Base-by-base conservation (phyloP, 2,113 vertebrate genomes). In the Chrysemys picta region DNA sequence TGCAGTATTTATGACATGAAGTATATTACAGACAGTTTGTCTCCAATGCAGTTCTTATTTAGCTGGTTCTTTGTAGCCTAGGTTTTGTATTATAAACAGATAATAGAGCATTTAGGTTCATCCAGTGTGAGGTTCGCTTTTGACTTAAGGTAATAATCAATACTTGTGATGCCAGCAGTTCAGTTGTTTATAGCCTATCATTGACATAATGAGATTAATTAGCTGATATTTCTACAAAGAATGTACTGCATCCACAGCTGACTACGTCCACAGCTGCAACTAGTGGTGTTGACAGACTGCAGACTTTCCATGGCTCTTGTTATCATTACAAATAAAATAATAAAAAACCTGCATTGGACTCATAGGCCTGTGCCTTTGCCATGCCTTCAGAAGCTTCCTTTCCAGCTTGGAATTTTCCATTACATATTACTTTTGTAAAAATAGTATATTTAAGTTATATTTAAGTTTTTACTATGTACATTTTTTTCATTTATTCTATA, bases 201-300 rank as follows among this genome's bases (percentile, higher is more conserved):
- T 95, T 95, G 80, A 93, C 84, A 81, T 84, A 84, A 27, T 72
- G 82, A 87, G 91, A 90, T 88, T 82, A 88, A 93, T 93, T 95
- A 94, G 85, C 83, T 96, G 90, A 45, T 53, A 89, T 35, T 82
- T 38, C 47, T 42, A 5, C 81, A 49, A 89, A 88, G 45, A 50
- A 82, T 69, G 80, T 78, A 83, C 82, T 84, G 54, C 49, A 31
- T 95, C 88, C 47, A 38, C 50, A 56, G 35, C 65, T 93, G 45
- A 29, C 56, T 84, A 27, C 42, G 79, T 88, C 65, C 45, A 10
- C 87, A 88, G 80, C 0, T 56, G 0, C 27, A 87, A 35, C 59
- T 86, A 69, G 53, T 42, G n/a, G 3, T 91, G 49, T 45, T 87
- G 94, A 57, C 6, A 95, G 69, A 69, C 65, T 89, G 91, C 76